Evolutionary conservation across 2,888 invertebrate species (phyloP).

Genomic region (Onthophagus sagittarius): DNA sequence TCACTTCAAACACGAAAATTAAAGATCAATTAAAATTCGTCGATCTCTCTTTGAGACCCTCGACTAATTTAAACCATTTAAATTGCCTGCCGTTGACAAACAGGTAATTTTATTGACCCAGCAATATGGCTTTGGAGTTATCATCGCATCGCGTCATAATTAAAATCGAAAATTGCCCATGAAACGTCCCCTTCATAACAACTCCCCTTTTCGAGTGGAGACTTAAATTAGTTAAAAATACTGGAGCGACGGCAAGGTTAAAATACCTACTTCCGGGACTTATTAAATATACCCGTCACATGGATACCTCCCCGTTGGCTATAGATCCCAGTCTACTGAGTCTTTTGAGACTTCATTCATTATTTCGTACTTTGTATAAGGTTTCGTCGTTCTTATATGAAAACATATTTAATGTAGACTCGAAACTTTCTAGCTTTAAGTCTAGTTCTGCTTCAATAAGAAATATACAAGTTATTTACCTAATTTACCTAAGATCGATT

Average conservation of each 20-base stretch:
- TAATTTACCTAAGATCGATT: too few relatives aligned
- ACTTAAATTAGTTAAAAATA: conserved; percentile 10
- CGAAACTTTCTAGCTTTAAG: too few relatives aligned
- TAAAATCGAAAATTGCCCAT: not conserved
- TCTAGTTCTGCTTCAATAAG: too few relatives aligned
- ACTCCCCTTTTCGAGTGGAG: not conserved
- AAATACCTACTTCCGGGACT: conserved; percentile 1
- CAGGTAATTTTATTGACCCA: not conserved
- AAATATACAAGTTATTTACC: too few relatives aligned
- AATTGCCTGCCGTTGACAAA: too few relatives aligned
- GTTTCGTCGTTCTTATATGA: not conserved
- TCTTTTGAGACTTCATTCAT: not conserved
- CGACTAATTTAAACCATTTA: too few relatives aligned
- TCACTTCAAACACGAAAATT: too few relatives aligned
- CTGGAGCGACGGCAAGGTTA: not conserved
- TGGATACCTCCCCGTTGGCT: conserved; percentile 12
- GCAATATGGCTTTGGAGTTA: too few relatives aligned
- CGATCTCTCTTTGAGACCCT: too few relatives aligned
- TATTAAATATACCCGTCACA: conserved; percentile 7
- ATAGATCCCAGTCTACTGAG: not conserved
- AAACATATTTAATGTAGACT: too few relatives aligned
- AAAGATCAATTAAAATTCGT: too few relatives aligned
- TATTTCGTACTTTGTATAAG: not conserved
- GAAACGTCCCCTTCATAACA: not conserved
- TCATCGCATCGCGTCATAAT: not conserved